Conservation (phyloP, 2,797 vertebrate species). For the Pelochelys cantorii region DNA sequence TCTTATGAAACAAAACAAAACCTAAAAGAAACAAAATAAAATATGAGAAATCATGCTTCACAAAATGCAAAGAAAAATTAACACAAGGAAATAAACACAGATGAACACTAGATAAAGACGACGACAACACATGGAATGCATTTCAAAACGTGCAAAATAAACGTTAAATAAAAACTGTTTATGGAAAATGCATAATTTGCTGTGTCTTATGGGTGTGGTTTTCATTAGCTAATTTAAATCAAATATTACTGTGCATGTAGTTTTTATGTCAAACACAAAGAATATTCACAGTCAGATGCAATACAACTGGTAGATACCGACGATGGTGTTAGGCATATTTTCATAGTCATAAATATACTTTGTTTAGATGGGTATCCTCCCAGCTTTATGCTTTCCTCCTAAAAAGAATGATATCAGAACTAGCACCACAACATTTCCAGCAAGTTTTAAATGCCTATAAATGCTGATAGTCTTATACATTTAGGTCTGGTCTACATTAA, state of each 20-base stretch:
- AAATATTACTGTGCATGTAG: accelerated
- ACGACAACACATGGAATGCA: constrained; percentile 66
- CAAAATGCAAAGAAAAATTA: constrained; percentile 75
- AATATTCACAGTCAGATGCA: neutral
- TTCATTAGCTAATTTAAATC: neutral
- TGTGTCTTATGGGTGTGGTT: constrained; percentile 2
- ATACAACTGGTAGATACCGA: neutral
- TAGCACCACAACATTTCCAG: neutral
- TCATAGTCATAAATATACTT: neutral
- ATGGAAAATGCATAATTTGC: constrained; percentile 40
- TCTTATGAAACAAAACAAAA: constrained; percentile 99
- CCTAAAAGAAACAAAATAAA: constrained; percentile 95
- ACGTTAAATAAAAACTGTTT: constrained; percentile 40
- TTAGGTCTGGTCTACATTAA: too few species aligned
- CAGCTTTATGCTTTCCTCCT: neutral
- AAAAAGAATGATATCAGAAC: neutral
- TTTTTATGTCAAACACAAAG: neutral
- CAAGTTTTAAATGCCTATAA: neutral
- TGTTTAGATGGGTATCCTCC: neutral
- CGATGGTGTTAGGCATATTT: neutral
- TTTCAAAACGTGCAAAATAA: constrained; percentile 66
- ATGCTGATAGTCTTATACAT: neutral
- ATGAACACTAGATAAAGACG: constrained; percentile 60
- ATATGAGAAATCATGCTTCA: constrained; percentile 82
- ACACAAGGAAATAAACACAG: constrained; percentile 73